A percentile compares a stretch with the other conserved stretches of the same genome.
These are phyloP conservation scores for Cataglyphis livida DNA, from an alignment of 2,888 invertebrate species.

Conservation along the genomic window DNA sequence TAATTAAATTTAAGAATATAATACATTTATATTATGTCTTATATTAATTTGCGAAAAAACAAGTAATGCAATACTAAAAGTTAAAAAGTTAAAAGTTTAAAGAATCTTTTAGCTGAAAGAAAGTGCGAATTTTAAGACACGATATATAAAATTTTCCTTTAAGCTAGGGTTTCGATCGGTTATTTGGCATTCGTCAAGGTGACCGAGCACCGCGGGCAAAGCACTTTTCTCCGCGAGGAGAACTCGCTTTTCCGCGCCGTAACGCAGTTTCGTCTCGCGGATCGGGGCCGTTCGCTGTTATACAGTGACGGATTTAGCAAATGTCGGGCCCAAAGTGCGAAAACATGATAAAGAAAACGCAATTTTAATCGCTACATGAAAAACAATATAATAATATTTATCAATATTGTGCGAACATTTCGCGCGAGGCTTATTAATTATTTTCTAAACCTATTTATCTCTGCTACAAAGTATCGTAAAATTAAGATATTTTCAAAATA, in stretches of 20 bases:
- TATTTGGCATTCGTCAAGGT: conserved; percentile 47
- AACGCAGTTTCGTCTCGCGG: conserved; percentile 62
- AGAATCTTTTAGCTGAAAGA: conserved; percentile 9
- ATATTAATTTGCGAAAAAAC: not conserved
- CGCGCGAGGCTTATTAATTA: not conserved
- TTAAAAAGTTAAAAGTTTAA: not conserved
- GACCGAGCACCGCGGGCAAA: conserved; percentile 51
- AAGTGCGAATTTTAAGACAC: conserved; percentile 2
- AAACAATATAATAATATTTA: conserved; percentile 1
- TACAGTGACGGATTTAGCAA: conserved; percentile 37
- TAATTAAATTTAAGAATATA: not conserved
- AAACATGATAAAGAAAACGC: not conserved
- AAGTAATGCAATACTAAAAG: not conserved
- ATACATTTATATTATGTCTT: not conserved
- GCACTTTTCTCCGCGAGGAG: conserved; percentile 59
- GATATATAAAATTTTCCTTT: conserved; percentile 9
- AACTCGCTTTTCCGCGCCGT: conserved; percentile 70
- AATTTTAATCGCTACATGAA: not conserved
- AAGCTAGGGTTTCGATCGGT: conserved; percentile 33
- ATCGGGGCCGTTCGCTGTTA: conserved; percentile 71
- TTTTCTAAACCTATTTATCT: not conserved
- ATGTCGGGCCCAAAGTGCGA: conserved; percentile 14
- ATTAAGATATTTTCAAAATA: not conserved
- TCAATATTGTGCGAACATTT: not conserved
- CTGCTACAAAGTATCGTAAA: not conserved